Base-by-base conservation (phyloP, 2,113 vertebrate genomes). In the Baryphthengus martii region DNA sequence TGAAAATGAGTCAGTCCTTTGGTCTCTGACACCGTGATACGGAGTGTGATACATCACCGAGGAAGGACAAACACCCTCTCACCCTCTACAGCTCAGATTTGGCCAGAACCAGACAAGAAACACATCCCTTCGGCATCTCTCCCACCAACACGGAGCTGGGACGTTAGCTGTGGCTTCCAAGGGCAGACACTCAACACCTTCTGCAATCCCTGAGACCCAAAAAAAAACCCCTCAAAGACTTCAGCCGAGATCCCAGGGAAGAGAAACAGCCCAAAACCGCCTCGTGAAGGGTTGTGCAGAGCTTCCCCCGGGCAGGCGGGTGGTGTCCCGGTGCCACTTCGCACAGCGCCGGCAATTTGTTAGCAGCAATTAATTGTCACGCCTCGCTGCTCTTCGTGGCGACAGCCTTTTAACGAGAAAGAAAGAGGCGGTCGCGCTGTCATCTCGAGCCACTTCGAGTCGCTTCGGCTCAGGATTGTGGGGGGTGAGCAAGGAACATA, bases 321-420 rank as follows among this genome's bases (percentile, higher is more conserved):
- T 0, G 4, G 70, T 47, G 82, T 61, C 70, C 55, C 24, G 82
- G 90, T 94, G 92, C 88, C 90, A 65, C 85, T 93, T 61, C n/a
- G 58, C 85, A 72, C 74, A 93, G 92, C 71, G 72, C 92, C 92
- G 75, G 88, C 82, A 61, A 95, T 96, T 96, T 94, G 93, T 88
- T 79, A 90, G 58, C 74, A 80, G 93, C 89, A 85, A 88, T 88
- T 94, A 79, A 73, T 95, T 66, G 59, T 79, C 91, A 83, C 3
- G 71, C 88, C 70, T 94, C 2, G 1, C 40, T 79, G 74, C 74
- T 71, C 89, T 95, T 91, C 91, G 88, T 47, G 78, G 89, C 58
- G 78, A 81, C 89, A 96, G 91, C 53, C 66, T 85, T 89, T 91
- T 89, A 92, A 68, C 0, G 14, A 88, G 88, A 52, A 68, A 78